A percentile compares a stretch with the other conserved stretches of the same genome.
phyloP scores from a whole-genome alignment of 2,888 invertebrate genomes.

The Epistrophe grossulariae region DNA sequence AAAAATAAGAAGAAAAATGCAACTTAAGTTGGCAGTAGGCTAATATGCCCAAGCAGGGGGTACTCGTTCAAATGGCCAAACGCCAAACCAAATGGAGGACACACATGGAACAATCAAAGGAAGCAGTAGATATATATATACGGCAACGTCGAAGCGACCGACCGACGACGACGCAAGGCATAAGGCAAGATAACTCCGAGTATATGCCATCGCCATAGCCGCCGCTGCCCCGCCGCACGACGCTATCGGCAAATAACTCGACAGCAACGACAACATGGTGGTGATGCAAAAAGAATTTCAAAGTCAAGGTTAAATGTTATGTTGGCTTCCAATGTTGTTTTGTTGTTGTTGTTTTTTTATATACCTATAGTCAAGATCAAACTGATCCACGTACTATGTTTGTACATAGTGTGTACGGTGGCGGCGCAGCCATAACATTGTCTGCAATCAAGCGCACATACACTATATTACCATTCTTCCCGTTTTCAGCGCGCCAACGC shows the following conservation, averaged over 20 bases:
- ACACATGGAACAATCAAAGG: slow-evolving; percentile 67
- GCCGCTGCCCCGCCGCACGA: not conserved
- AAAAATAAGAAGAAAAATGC: slow-evolving; percentile 26
- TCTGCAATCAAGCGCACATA: slow-evolving; percentile 52
- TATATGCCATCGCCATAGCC: not conserved
- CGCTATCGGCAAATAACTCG: slow-evolving; percentile 14
- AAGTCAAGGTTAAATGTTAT: slow-evolving; percentile 75
- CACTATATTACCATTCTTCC: slow-evolving; percentile 57
- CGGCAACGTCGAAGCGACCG: not conserved
- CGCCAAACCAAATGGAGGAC: slow-evolving; percentile 67
- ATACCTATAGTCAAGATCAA: slow-evolving; percentile 74
- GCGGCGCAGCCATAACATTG: slow-evolving; percentile 52
- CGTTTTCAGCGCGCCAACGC: slow-evolving; percentile 32
- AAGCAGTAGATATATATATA: slow-evolving; percentile 48
- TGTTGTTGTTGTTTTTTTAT: slow-evolving; percentile 53
- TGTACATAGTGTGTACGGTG: slow-evolving; percentile 54
- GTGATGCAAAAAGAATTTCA: slow-evolving; percentile 76
- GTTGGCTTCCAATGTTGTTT: slow-evolving; percentile 60
- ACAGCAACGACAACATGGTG: slow-evolving; percentile 39
- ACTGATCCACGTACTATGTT: slow-evolving; percentile 71
- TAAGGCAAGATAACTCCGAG: slow-evolving; percentile 1
- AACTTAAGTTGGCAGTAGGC: slow-evolving; percentile 69
- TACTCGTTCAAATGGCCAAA: slow-evolving; percentile 60
- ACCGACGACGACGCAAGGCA: not conserved
- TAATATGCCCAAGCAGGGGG: slow-evolving; percentile 73